A percentile compares a stretch with the other conserved stretches of the same genome.
These are phyloP conservation scores for Pollenia griseotomentosa DNA, from an alignment of 2,888 invertebrate genomes.

Conservation along the genomic window DNA sequence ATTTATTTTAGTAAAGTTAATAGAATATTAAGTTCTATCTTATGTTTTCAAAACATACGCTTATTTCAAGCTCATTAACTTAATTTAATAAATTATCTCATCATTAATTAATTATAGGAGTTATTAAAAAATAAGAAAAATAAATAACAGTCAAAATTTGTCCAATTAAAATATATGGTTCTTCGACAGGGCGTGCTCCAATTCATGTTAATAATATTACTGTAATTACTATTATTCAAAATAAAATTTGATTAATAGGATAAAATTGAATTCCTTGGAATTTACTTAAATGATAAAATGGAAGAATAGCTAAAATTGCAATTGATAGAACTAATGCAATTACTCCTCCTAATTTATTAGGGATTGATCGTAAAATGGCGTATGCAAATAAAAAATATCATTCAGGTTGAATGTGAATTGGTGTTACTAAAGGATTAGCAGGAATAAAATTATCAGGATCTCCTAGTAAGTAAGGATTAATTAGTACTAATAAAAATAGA, in stretches of 20 bases:
- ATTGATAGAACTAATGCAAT: conserved; percentile 85
- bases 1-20: no score
- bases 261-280: conserved; percentile 87
- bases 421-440: conserved; percentile 85
- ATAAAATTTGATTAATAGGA: conserved; percentile 86
- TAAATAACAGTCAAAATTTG: conserved; percentile 87
- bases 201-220: conserved; percentile 89
- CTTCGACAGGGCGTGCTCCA: conserved; percentile 89
- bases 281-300: conserved; percentile 86
- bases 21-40: no score
- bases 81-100: conserved; percentile 85
- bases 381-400: conserved; percentile 94
- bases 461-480: conserved; percentile 86
- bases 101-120: conserved; percentile 85
- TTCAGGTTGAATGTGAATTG: conserved; percentile 92
- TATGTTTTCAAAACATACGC: no score
- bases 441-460: conserved; percentile 91
- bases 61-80: conserved; percentile 86
- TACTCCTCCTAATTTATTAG: conserved; percentile 92
- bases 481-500: conserved; percentile 85
- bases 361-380: conserved; percentile 91
- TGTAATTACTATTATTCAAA: conserved; percentile 86
- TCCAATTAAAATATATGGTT: conserved; percentile 87
- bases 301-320: conserved; percentile 87
- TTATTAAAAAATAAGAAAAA: conserved; percentile 86